A percentile compares a stretch with the other conserved stretches of the same genome.
Conservation (phyloP, 2,113 vertebrate species). For the Oncorhynchus kisutch region DNA sequence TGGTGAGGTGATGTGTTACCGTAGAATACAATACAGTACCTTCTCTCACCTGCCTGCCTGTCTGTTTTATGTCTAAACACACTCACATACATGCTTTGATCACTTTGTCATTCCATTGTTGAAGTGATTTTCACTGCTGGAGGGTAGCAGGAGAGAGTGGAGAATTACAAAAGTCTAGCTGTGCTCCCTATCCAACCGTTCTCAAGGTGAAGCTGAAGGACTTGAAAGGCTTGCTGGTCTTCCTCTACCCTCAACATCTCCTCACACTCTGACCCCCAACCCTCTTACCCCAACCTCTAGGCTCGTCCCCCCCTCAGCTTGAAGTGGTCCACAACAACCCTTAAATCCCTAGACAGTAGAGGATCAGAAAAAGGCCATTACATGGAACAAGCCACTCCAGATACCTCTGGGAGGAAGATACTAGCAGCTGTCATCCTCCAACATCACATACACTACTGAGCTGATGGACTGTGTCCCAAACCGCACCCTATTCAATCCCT, state of each 20-base stretch:
- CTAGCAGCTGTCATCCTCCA: constrained; percentile 48
- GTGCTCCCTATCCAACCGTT: constrained; percentile 36
- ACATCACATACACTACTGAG: constrained; percentile 66
- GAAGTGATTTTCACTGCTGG: background rate
- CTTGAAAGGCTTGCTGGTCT: constrained; percentile 7
- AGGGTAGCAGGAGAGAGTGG: background rate
- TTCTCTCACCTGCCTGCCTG: constrained; percentile 7
- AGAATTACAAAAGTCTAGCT: background rate
- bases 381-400: constrained; percentile 66
- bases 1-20: background rate
- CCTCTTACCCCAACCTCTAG: constrained; percentile 3
- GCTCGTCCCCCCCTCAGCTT: constrained; percentile 7
- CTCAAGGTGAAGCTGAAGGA: constrained; percentile 48
- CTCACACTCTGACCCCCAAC: too few relatives aligned
- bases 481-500: too few relatives aligned
- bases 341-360: constrained; percentile 60
- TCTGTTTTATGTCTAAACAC: too few relatives aligned
- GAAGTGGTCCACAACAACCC: constrained; percentile 48
- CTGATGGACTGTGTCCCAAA: background rate
- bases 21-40: constrained; percentile 38
- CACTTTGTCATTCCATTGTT: background rate
- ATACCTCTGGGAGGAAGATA: constrained; percentile 43
- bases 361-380: constrained; percentile 73
- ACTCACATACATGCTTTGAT: background rate
- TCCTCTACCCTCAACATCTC: too few relatives aligned